Evolutionary conservation across 2,113 vertebrate species (phyloP), one percentile per base, ranked within the genome.

Genomic region (Menura novaehollandiae): DNA sequence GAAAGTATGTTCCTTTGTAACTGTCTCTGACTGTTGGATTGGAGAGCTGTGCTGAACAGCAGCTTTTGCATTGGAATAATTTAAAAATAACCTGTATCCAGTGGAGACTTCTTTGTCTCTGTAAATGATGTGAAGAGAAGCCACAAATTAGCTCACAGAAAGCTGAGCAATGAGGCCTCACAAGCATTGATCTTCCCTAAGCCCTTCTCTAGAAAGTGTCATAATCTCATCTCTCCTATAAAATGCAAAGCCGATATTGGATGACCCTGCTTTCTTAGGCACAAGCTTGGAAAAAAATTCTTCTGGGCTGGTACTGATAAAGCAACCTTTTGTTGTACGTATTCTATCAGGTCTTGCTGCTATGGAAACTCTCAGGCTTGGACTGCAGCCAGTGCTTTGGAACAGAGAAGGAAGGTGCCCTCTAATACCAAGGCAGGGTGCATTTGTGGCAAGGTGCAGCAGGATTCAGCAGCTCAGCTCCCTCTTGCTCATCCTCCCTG

Each of bases 261-360:
- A 46, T 47, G 51, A 43, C 44, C 53, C 62, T 78, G 49, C 52
- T 89, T 9, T 91, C 67, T 66, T 72, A 56, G 66, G 89, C 52
- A 78, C 27, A 51, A 43, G 44, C 64, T 87, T 72, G 77, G 69
- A 73, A 81, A 86, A 88, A 88, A 90, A 76, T 41, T 81, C 26
- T 33, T 85, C 89, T 91, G 88, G 56, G 15, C 64, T n/a, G 27
- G 30, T 88, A 74, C 85, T 67, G 91, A 94, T 96, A 93, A 93
- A 95, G 11, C 80, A 72, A 10, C 63, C 81, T 93, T 86, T 84
- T 95, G 71, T 95, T 91, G 46, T 51, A 23, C 0, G 0, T 56
- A 20, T 64, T 81, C 3, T 5, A 19, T 88, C 67, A 64, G 76
- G 69, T 91, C 53, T 60, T 81, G 89, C 80, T 95, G 83, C 89